Evolutionary conservation across 2,888 invertebrate genomes (phyloP), one percentile per base, ranked within the genome.

Genomic region (Ormyrus nitidulus): DNA sequence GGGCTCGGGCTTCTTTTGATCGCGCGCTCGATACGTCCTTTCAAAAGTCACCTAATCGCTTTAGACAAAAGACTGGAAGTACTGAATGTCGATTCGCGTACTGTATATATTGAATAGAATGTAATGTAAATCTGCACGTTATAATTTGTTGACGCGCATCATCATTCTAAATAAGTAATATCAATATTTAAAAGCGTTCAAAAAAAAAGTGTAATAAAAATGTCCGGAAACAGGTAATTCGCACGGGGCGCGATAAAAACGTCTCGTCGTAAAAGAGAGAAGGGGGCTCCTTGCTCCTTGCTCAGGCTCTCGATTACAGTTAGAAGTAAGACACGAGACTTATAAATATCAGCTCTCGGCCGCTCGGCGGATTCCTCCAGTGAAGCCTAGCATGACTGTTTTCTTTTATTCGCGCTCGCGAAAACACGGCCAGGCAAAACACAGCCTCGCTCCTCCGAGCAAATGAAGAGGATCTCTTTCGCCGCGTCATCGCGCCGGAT

Each of bases 341-440:
- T 69, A 66, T 70, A 76, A 71, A 80, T 75, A 76, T 75, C 64
- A 58, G 58, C 6, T 11, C 10, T 51, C 48, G 59, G 51, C 19
- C 46, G 34, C 54, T 56, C 56, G 48, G 4, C 78, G 82, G 84
- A 85, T 86, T 86, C 85, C 85, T 79, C 61, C 79, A 79, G 80
- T 81, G 74, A 84, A 84, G 84, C 80, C 84, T 85, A 85, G 81
- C 84, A 83, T 85, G 84, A 85, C 84, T 83, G 56, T 84, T 81
- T 81, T 68, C 82, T 70, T 79, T 78, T 59, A 84, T 85, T 85
- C 84, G 64, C 79, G 49, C 71, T 69, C 69, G 54, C 48, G 66
- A 76, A 61, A 65, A 75, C 77, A 59, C 71, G 74, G 76, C 69
- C 48, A 58, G 51, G 51, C 48, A 51, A 51, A 66, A 51, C 66